phyloP scores from a whole-genome alignment of 2,113 vertebrate genomes.

The Menura novaehollandiae region DNA sequence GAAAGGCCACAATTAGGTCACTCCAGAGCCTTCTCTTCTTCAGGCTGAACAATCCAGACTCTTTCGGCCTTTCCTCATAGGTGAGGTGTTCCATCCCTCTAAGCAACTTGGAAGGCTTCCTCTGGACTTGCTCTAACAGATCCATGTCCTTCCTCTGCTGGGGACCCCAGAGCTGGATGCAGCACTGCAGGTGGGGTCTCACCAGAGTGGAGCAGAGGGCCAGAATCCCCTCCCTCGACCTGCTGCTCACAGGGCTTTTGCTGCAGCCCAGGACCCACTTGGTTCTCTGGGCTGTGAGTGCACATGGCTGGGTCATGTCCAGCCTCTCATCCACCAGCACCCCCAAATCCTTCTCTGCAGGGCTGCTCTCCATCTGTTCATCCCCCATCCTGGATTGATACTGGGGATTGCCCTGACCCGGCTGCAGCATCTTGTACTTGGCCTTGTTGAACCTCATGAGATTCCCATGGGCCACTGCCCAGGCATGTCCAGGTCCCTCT shows the following conservation, averaged over 20 bases:
- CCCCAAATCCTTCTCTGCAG: not conserved
- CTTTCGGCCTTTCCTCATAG: not conserved
- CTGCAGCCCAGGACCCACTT: not conserved
- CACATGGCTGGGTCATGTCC: not conserved
- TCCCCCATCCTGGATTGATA: not conserved
- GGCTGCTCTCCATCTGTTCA: not conserved
- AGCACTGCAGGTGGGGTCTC: not conserved
- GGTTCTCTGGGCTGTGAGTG: not conserved
- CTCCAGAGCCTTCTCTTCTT: not conserved
- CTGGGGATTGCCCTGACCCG: not conserved
- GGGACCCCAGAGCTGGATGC: not conserved
- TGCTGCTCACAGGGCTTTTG: not conserved
- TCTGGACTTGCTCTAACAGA: fast-evolving
- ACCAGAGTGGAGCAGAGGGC: not conserved
- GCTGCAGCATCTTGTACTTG: not conserved
- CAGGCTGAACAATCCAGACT: not conserved
- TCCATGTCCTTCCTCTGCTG: not conserved
- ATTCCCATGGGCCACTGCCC: not conserved
- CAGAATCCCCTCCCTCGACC: not conserved
- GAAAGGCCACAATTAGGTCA: not conserved
- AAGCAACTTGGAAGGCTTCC: fast-evolving
- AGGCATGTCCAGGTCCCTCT: not conserved
- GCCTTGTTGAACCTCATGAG: not conserved
- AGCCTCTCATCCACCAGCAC: not conserved
- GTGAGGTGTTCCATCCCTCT: not conserved